These are phyloP conservation scores for Gymnoscopelus microlampas DNA, from an alignment of 2,797 vertebrate species.

Conservation along the genomic window DNA sequence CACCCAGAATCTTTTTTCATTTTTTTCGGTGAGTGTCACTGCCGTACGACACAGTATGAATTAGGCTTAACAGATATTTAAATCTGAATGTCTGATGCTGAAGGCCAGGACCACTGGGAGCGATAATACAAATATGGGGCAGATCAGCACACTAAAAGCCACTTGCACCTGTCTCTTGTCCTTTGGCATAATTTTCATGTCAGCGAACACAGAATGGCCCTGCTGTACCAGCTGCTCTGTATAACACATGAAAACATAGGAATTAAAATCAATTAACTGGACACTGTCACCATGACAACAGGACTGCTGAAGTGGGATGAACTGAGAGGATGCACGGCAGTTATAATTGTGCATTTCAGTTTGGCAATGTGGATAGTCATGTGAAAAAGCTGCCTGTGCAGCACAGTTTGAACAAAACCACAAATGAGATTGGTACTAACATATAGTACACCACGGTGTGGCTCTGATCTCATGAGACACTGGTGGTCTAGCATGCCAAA, in stretches of 20 bases:
- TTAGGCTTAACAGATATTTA: not conserved
- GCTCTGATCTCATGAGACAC: not conserved
- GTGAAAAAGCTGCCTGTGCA: not conserved
- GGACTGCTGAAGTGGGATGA: slow-evolving; percentile 4
- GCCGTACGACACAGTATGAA: too few relatives aligned
- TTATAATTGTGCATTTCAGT: slow-evolving; percentile 5
- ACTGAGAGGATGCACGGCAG: slow-evolving; percentile 5
- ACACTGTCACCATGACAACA: slow-evolving; percentile 16
- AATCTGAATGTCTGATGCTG: not conserved
- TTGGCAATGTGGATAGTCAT: not conserved
- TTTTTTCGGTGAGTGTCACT: too few relatives aligned
- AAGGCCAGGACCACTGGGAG: slow-evolving; percentile 8
- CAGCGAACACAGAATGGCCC: slow-evolving; percentile 44
- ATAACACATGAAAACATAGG: slow-evolving; percentile 11
- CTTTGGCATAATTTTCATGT: slow-evolving; percentile 54
- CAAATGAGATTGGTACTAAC: too few relatives aligned
- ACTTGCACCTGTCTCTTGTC: slow-evolving; percentile 54
- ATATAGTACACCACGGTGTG: not conserved
- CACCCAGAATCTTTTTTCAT: too few relatives aligned
- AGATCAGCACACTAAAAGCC: slow-evolving; percentile 28
- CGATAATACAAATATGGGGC: slow-evolving; percentile 15
- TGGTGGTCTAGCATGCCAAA: not conserved
- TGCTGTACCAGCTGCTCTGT: slow-evolving; percentile 49
- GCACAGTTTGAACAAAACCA: too few relatives aligned
- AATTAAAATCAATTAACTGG: slow-evolving; percentile 36